Evolutionary conservation across 2,113 vertebrate species (phyloP), one percentile per base, ranked within the genome.

Genomic region (Suncus etruscus): DNA sequence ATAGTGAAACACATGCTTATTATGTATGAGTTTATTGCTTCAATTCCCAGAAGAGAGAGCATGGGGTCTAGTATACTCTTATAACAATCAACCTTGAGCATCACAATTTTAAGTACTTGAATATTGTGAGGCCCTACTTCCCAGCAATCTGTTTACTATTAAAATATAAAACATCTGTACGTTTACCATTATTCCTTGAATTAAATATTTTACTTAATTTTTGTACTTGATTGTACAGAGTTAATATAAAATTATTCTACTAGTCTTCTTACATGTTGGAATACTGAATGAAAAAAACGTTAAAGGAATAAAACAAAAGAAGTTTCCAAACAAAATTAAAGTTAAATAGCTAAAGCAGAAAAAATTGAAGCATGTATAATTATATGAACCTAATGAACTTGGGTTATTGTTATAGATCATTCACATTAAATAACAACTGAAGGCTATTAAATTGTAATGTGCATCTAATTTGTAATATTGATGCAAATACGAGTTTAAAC

Each of bases 401-500:
- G 18, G 22, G 32, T 29, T 61, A n/a, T 93, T 79, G 22, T 70
- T 76, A 73, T 84, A 72, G 15, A 58, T 83, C 83, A 82, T 51
- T 79, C 24, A 80, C 11, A 48, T 75, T 70, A 87, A 87, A 70
- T 91, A 48, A 76, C 51, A 91, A 89, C 25, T 89, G 58, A 95
- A 89, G 25, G 65, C 81, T 74, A 82, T 65, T 83, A 32, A 11
- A 81, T 74, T 61, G 22, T 76, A 91, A 73, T 88, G 87, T 95
- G 66, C 58, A 54, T 83, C 91, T 95, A 65, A 89, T 90, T 84
- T 94, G 12, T 86, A 81, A 93, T 96, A 86, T 63, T 27, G 25
- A 77, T 86, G 22, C 88, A 94, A 94, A 90, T 92, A 94, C 83
- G 45, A 93, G 29, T 65, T 65, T 65, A 75, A 22, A 32, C 86